These are phyloP conservation scores for Myotis lucifugus DNA, from an alignment of 2,113 vertebrate genomes.

Conservation along the genomic window DNA sequence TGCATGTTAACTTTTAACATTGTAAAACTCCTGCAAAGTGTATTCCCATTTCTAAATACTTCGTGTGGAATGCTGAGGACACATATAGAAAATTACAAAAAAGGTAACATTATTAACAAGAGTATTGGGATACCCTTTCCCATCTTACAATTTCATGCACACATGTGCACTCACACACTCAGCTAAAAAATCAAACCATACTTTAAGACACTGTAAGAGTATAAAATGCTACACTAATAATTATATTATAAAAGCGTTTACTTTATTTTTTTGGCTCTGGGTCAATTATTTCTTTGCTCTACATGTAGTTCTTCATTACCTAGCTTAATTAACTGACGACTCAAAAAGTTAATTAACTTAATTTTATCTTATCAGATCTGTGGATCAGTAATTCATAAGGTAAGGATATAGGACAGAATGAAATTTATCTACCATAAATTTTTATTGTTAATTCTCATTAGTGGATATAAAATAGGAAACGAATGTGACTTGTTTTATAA, in stretches of 20 bases:
- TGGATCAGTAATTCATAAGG: neutral
- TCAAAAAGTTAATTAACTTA: constrained; percentile 16
- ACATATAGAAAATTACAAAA: neutral
- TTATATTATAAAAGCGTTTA: neutral
- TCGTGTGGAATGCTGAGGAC: neutral
- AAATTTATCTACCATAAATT: neutral
- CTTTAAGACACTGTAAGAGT: neutral
- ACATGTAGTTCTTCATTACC: neutral
- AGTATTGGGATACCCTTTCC: neutral
- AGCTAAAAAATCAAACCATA: neutral
- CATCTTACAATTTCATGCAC: neutral
- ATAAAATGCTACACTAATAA: neutral
- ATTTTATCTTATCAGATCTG: neutral
- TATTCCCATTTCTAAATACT: neutral
- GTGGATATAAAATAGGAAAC: neutral
- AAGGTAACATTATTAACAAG: neutral
- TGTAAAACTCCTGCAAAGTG: neutral
- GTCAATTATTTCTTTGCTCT: neutral
- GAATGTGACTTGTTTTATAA: neutral
- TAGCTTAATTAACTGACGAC: neutral
- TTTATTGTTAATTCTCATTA: neutral
- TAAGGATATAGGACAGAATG: neutral
- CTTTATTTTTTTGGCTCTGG: neutral
- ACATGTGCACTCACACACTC: neutral
- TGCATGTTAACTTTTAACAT: neutral